Base-by-base conservation (phyloP, 2,888 invertebrate genomes). In the Scaptomyza polygonia region DNA sequence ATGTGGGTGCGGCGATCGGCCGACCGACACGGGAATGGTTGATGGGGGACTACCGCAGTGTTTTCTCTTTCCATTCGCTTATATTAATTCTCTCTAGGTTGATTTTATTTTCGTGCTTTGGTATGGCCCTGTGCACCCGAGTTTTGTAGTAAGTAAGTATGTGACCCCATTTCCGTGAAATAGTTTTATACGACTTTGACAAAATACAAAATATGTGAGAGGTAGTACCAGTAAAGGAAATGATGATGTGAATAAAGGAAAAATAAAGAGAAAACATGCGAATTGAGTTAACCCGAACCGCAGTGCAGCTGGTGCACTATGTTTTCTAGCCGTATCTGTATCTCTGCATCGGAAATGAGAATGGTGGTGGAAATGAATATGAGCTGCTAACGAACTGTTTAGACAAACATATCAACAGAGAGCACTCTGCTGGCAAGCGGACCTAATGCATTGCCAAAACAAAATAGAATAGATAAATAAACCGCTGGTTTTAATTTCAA, bases 1-100 rank as follows among this genome's bases (percentile, higher is more conserved):
- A 83, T 83, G 85, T 83, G 86, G 82, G 82, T 86, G 82, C 81
- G 82, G 79, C 81, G 82, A 86, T 82, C 82, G 86, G 56, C 79
- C 71, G 72, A 80, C 48, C 67, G 67, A 64, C 67, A 59, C 49
- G 59, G 49, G 45, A 5, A 8, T 18, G 47, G 3, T 12, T 8
- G 4, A 25, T 3, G 47, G 3, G 48, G 34, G 43, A 57, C 36
- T 49, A 49, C 57, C 51, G 70, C 39, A 55, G 66, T 59, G 58
- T 72, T 66, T 78, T 83, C 79, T 72, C 70, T 67, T 67, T 71
- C 68, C 78, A 80, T 72, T 67, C 67, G 75, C 86, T 75, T 72
- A 86, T 84, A 86, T 82, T 86, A 84, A 83, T 86, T 78, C 74
- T 62, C 55, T 63, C 72, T 67, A 51, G 56, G 32, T 9, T 39